These are phyloP conservation scores for Ophioderma brevispina DNA, from an alignment of 35 echinoderm and acorn worm species.

Conservation along the genomic window DNA sequence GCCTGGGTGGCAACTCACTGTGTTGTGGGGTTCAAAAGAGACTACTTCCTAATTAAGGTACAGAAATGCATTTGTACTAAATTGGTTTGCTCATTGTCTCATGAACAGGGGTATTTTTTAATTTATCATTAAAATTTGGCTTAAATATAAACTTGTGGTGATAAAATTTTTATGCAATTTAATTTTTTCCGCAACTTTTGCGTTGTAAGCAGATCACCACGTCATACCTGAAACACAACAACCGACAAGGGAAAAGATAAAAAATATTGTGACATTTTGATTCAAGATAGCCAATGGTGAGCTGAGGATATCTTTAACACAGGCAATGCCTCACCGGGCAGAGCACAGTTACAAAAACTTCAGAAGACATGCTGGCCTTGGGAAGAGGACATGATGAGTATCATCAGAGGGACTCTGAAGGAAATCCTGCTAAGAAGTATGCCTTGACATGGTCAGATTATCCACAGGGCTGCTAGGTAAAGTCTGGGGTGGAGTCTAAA, in stretches of 20 bases:
- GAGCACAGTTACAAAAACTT: slow-evolving; percentile 88
- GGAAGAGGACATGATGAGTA: slow-evolving; percentile 98
- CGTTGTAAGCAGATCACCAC: neutral
- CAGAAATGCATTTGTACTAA: neutral
- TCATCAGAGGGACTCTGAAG: slow-evolving; percentile 95
- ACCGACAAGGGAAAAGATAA: too few relatives aligned
- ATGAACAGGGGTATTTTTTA: too few relatives aligned
- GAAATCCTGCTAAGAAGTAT: slow-evolving; percentile 95
- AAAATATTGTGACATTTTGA: too few relatives aligned
- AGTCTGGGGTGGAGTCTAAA: neutral
- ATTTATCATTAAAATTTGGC: too few relatives aligned
- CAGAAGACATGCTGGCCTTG: slow-evolving; percentile 84
- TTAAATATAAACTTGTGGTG: too few relatives aligned
- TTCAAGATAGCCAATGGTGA: slow-evolving; percentile 81
- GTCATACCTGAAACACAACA: too few relatives aligned
- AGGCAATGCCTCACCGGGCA: slow-evolving; percentile 89
- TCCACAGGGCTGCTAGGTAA: slow-evolving; percentile 91
- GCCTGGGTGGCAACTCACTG: slow-evolving; percentile 82
- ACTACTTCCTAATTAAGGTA: slow-evolving; percentile 97
- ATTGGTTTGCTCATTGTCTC: neutral
- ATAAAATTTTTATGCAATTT: too few relatives aligned
- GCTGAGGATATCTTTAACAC: slow-evolving; percentile 92
- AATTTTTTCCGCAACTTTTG: neutral
- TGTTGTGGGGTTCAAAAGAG: slow-evolving; percentile 98
- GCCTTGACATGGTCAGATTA: slow-evolving; percentile 98